These are phyloP conservation scores for Drosophila micromelanica DNA, from an alignment of 1,140 invertebrate species.

Conservation along the genomic window DNA sequence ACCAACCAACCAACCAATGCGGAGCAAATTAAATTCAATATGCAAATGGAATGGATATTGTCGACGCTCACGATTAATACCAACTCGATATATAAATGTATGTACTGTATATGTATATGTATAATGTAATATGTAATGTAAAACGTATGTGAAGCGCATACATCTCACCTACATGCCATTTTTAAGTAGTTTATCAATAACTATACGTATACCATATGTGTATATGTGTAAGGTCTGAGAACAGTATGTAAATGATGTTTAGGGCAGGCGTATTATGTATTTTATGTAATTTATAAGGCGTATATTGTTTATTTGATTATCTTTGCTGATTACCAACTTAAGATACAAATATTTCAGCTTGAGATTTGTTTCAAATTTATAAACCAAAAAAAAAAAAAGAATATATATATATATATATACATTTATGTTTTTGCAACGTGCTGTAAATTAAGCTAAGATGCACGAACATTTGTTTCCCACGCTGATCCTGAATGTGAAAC, in stretches of 20 bases:
- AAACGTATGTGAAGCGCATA: slow-evolving; percentile 52
- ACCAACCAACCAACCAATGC: slow-evolving; percentile 38
- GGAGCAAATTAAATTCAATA: slow-evolving; percentile 58
- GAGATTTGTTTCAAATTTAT: slow-evolving; percentile 65
- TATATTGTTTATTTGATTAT: slow-evolving; percentile 63
- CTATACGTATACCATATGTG: slow-evolving; percentile 48
- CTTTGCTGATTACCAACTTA: slow-evolving; percentile 45
- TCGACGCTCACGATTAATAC: slow-evolving; percentile 65
- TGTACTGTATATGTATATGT: slow-evolving; percentile 76
- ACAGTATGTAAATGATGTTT: slow-evolving; percentile 68
- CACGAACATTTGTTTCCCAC: background rate
- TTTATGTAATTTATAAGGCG: slow-evolving; percentile 76
- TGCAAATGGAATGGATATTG: slow-evolving; percentile 40
- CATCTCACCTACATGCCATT: slow-evolving; percentile 72
- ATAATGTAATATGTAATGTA: slow-evolving; percentile 65
- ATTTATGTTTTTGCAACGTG: slow-evolving; percentile 20
- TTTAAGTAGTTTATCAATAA: slow-evolving; percentile 72
- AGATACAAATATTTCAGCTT: slow-evolving; percentile 49
- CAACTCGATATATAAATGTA: slow-evolving; percentile 73
- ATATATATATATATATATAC: background rate
- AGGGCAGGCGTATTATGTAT: slow-evolving; percentile 60
- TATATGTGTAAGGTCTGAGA: slow-evolving; percentile 63
- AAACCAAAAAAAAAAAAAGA: slow-evolving; percentile 42
- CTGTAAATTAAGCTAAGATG: slow-evolving; percentile 34
- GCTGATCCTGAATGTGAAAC: slow-evolving; percentile 15